Conservation (phyloP, 2,113 vertebrate species). For the Jacana jacana region DNA sequence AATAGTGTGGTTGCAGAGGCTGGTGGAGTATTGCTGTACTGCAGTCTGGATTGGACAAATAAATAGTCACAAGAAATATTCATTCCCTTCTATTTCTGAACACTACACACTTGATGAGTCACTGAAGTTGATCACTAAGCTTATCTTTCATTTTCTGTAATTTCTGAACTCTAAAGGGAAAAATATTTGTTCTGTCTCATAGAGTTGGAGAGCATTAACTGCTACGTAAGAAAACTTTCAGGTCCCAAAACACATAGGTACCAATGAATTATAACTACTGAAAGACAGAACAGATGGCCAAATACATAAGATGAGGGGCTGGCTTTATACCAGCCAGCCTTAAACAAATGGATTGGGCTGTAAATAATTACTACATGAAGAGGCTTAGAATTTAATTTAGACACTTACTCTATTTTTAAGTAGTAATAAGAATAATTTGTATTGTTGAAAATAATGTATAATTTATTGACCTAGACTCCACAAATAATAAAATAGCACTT, state of each 20-base stretch:
- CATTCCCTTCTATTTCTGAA: background rate
- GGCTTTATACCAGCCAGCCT: background rate
- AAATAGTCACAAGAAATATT: fast-evolving
- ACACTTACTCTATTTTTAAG: constrained; percentile 38
- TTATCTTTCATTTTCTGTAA: background rate
- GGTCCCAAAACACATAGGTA: background rate
- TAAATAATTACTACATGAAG: constrained; percentile 56
- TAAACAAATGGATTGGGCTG: constrained; percentile 38
- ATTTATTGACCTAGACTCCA: constrained; percentile 17
- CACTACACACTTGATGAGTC: background rate
- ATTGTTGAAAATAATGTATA: constrained; percentile 40
- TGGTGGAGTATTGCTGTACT: background rate
- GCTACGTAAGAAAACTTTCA: background rate
- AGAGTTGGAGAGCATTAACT: background rate
- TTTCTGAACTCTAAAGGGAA: background rate
- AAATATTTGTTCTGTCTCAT: background rate
- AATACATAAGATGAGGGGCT: background rate
- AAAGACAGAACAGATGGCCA: constrained; percentile 26
- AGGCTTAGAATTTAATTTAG: constrained; percentile 35
- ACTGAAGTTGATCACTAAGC: background rate
- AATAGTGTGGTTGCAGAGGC: no score
- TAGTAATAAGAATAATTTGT: constrained; percentile 29
- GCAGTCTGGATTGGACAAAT: background rate
- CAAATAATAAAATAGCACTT: constrained; percentile 13
- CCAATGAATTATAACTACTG: background rate